These are phyloP conservation scores for Nesospiza acunhae DNA, from an alignment of 2,113 vertebrate genomes.

Conservation along the genomic window DNA sequence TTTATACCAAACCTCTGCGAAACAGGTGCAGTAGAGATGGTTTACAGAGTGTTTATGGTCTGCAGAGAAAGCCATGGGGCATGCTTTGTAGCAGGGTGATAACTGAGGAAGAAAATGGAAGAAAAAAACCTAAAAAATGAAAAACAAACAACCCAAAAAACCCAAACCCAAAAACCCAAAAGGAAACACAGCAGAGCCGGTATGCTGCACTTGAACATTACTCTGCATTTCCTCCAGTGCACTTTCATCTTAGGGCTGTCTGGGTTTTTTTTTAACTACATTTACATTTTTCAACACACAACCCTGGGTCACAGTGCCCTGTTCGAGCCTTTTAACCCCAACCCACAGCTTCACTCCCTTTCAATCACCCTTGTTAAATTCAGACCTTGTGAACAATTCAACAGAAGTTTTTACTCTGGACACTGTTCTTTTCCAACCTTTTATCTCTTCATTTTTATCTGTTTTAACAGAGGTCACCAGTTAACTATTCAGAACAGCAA, in stretches of 20 bases:
- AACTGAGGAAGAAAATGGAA: neutral
- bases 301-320: neutral
- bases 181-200: neutral
- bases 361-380: neutral
- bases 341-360: neutral
- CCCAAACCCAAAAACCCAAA: neutral
- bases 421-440: neutral
- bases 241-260: neutral
- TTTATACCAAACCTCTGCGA: neutral
- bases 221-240: neutral
- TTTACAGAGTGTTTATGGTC: neutral
- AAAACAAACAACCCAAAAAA: neutral
- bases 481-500: neutral
- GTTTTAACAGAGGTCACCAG: neutral
- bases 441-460: neutral
- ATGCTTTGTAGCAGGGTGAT: neutral
- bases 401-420: neutral
- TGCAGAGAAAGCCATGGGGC: neutral
- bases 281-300: neutral
- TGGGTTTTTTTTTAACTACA: neutral
- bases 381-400: neutral
- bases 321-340: neutral
- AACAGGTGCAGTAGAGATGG: neutral
- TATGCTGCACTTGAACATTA: neutral
- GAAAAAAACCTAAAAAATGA: neutral